Base-by-base conservation (phyloP, 92 coral and sea anemone genomes). In the Micromussa lordhowensis region DNA sequence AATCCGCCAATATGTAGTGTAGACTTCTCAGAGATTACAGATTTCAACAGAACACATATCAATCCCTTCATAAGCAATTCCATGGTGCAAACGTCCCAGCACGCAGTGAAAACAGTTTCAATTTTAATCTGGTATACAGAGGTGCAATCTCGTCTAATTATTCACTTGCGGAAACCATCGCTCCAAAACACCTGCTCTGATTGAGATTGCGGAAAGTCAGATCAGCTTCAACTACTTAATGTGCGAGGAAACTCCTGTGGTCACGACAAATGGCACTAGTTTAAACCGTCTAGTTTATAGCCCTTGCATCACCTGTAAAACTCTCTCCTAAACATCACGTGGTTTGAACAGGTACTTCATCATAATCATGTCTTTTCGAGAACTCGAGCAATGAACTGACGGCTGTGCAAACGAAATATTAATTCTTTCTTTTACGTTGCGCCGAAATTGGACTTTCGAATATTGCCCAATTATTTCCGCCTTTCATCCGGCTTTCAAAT, bases 1-100 rank as follows among this genome's bases (percentile, higher is more conserved):
- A 94, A 87, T 1, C 90, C 92, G 3, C 94, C 96, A 55, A 94
- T 86, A 38, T 92, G 91, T 19, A 91, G 80, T 15, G 88, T 32
- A 16, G 89, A 57, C 78, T 93, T 86, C 14, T 88, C 82, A 48
- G 83, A 81, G 73, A 29, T 28, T 5, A 80, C 66, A 14, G 58
- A 30, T 2, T 77, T 80, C 32, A 85, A 29, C 32, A 69, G 22
- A 26, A 78, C 38, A 14, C 55, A 24, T 26, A 78, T 5, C 22
- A 53, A 53, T n/a, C 30, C 61, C 82, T 51, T 78, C 10, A 78
- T 6, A 53, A 78, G 24, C 82, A 78, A 53, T 32, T 48, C 38
- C 82, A 70, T 70, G 75, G 19, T 13, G 18, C 36, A 70, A 70
- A 29, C 44, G 15, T 8, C n/a, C 68, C 68, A 59, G 68, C 68